Evolutionary conservation across 2,888 invertebrate species (phyloP).

Genomic region (Epistrophella euchroma): DNA sequence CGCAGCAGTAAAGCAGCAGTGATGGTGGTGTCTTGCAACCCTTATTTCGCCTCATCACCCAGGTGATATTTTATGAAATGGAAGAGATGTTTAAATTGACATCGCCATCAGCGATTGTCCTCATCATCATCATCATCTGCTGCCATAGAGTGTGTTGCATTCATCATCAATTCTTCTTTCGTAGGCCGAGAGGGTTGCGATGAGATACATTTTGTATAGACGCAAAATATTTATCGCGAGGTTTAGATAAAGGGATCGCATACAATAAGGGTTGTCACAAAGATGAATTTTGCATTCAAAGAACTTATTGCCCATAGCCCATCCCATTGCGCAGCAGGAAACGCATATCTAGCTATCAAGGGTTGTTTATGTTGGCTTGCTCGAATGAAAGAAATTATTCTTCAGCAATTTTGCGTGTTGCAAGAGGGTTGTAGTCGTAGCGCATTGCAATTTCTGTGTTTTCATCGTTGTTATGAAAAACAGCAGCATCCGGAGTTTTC

Average conservation of each 20-base stretch:
- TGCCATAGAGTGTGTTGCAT: conserved; percentile 19
- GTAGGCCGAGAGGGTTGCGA: conserved; percentile 50
- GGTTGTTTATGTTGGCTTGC: conserved; percentile 14
- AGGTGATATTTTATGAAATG: conserved; percentile 55
- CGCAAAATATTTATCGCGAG: conserved; percentile 59
- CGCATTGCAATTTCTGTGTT: conserved; percentile 49
- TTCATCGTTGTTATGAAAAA: conserved; percentile 39
- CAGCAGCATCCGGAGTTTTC: conserved; percentile 50
- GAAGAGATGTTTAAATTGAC: conserved; percentile 62
- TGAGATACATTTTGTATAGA: conserved; percentile 16
- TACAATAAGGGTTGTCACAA: conserved; percentile 38
- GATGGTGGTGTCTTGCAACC: conserved; percentile 49
- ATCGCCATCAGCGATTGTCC: conserved; percentile 66
- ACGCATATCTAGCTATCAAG: conserved; percentile 14
- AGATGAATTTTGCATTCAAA: conserved; percentile 45
- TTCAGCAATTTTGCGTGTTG: conserved; percentile 39
- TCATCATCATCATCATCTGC: conserved; percentile 47
- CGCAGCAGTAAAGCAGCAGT: conserved; percentile 37
- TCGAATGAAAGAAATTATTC: conserved; percentile 44
- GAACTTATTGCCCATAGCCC: conserved; percentile 15
- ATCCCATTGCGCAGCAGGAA: conserved; percentile 53
- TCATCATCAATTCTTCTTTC: conserved; percentile 15
- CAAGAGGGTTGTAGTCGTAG: conserved; percentile 20
- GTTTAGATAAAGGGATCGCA: conserved; percentile 27
- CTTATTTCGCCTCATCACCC: conserved; percentile 71